A percentile compares a stretch with the other conserved stretches of the same genome.
Conservation (phyloP, 1,140 invertebrate species). For the Scylla paramamosain region DNA sequence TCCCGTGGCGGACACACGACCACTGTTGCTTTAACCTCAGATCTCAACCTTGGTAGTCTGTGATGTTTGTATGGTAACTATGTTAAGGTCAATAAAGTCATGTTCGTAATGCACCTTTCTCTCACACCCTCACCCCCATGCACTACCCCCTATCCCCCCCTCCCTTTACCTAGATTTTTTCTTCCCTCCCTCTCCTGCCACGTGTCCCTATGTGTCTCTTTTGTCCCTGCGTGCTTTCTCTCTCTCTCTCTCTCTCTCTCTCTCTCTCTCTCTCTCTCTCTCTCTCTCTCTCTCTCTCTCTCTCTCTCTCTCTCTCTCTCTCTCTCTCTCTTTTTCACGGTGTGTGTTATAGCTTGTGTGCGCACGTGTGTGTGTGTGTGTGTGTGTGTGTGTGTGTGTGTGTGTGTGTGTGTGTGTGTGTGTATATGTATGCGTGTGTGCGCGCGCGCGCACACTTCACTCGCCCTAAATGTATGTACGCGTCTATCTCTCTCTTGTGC, state of each 20-base stretch:
- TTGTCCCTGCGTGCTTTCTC: too few relatives aligned
- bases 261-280: too few relatives aligned
- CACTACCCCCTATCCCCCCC: neutral
- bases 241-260: too few relatives aligned
- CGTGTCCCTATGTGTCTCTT: too few relatives aligned
- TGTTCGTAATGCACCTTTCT: slow-evolving; percentile 66
- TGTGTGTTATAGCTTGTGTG: neutral
- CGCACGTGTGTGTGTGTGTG: slow-evolving; percentile 7
- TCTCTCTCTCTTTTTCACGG: too few relatives aligned
- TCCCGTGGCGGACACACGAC: slow-evolving; percentile 53
- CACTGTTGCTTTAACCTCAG: slow-evolving; percentile 71
- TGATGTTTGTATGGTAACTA: slow-evolving; percentile 73
- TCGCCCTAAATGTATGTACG: too few relatives aligned
- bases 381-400: slow-evolving; percentile 7
- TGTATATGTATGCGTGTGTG: neutral
- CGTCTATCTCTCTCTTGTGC: too few relatives aligned
- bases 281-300: too few relatives aligned
- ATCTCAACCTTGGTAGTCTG: slow-evolving; percentile 75
- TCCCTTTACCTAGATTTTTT: neutral
- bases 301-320: too few relatives aligned
- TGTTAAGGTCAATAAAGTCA: slow-evolving; percentile 62
- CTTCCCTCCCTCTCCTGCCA: neutral
- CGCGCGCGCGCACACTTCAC: too few relatives aligned
- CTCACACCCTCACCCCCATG: neutral
- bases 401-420: neutral